Conservation (phyloP, 1,140 invertebrate species). For the Ceratitis capitata region DNA sequence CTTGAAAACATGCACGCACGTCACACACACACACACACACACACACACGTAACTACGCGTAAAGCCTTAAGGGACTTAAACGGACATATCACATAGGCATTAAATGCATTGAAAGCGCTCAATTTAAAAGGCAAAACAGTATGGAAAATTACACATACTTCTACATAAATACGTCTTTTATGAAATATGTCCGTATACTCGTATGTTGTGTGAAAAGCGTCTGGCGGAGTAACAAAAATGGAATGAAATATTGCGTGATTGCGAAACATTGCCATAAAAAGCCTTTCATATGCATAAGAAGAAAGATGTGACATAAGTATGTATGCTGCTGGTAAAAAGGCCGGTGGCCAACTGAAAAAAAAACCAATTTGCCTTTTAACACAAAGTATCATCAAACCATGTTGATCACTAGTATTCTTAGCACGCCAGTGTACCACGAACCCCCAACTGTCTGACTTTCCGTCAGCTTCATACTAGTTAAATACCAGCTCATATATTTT, state of each 20-base stretch:
- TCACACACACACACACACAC: neutral
- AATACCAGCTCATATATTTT: too few species aligned
- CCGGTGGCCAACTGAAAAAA: too few species aligned
- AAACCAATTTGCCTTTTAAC: too few species aligned
- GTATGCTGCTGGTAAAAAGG: neutral
- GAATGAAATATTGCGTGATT: slow-evolving; percentile 9
- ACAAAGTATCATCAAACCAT: too few species aligned
- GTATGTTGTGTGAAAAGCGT: neutral
- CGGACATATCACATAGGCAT: neutral
- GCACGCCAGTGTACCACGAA: too few species aligned
- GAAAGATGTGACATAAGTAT: neutral
- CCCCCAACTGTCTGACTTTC: too few species aligned
- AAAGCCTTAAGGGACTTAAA: neutral
- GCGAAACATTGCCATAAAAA: neutral
- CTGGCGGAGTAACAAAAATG: neutral
- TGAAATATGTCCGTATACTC: neutral
- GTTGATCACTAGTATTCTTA: too few species aligned
- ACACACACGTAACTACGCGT: neutral
- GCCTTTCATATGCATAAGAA: neutral
- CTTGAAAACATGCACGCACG: neutral
- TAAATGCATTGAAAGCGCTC: slow-evolving; percentile 11
- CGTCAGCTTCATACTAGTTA: too few species aligned
- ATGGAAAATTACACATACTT: neutral
- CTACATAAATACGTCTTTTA: neutral
- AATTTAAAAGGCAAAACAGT: neutral